Base-by-base conservation (phyloP, 2,888 invertebrate genomes). In the Hemistola chrysoprasaria region DNA sequence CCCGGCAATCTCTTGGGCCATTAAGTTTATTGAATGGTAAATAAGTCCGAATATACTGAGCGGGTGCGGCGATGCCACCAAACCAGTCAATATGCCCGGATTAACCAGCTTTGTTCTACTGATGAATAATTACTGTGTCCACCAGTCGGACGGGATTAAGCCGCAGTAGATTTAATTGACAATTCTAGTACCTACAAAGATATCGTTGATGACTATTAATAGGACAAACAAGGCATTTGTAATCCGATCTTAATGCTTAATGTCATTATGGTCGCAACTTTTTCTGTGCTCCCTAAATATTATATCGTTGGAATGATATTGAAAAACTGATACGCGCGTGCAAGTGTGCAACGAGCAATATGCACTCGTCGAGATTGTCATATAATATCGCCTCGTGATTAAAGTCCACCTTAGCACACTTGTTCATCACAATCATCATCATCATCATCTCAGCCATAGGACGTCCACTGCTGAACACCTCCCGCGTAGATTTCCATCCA, bases 111-210 rank as follows among this genome's bases (percentile, higher is more conserved):
- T 83, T 82, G 78, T 81, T 65, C 70, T 65, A 65, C 78, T 82
- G 83, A 84, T 85, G 85, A 86, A 85, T 86, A 84, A 84, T 83
- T 83, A 80, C 16, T 3, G 3, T 82, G 81, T 79, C 82, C 83
- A 73, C 67, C 71, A 66, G 67, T 75, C 79, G 76, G 74, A 74
- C 77, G 71, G 82, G 81, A 78, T 82, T 84, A 78, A 78, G 73
- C 70, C 71, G 82, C 77, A 83, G 78, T 81, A 81, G 80, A 85
- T 84, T 83, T 82, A 83, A 85, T 85, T 84, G 84, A 83, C 81
- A 79, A 79, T 77, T 71, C 80, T 68, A 68, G 68, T 71, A n/a
- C n/a, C n/a, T n/a, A n/a, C n/a, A n/a, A n/a, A n/a, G n/a, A n/a
- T n/a, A 77, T 81, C 76, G 82, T 82, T 80, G 80, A 74, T 70